phyloP scores from a whole-genome alignment of 2,888 invertebrate species.

The Cheilosia impressa region DNA sequence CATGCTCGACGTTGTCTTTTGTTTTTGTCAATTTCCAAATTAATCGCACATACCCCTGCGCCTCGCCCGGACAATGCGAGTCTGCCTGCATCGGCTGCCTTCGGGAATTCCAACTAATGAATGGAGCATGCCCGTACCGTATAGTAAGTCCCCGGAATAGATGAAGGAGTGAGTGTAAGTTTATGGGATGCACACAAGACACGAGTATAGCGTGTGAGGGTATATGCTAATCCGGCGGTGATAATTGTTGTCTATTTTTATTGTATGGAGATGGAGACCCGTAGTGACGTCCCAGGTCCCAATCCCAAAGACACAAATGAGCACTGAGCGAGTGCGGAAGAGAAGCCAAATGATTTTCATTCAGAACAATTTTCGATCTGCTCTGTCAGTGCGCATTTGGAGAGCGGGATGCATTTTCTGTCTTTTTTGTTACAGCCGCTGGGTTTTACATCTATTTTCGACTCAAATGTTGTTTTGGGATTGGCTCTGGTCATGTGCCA shows the following conservation, averaged over 20 bases:
- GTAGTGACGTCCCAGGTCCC: constrained; percentile 12
- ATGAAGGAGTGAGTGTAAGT: constrained; percentile 65
- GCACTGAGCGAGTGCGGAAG: constrained; percentile 27
- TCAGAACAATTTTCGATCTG: constrained; percentile 53
- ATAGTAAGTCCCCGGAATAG: constrained; percentile 71
- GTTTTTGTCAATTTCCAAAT: constrained; percentile 75
- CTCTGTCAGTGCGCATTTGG: background rate
- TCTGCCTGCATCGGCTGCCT: constrained; percentile 21
- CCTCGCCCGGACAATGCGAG: background rate
- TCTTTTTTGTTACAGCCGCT: constrained; percentile 15
- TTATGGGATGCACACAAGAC: constrained; percentile 43
- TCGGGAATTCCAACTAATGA: constrained; percentile 70
- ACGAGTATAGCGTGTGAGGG: background rate
- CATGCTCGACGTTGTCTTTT: constrained; percentile 69
- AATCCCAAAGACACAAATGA: constrained; percentile 41
- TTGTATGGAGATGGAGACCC: constrained; percentile 7
- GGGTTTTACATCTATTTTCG: constrained; percentile 63
- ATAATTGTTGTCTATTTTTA: constrained; percentile 71
- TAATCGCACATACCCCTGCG: constrained; percentile 48
- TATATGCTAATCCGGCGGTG: constrained; percentile 43
- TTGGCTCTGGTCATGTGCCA: constrained; percentile 75
- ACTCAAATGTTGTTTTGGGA: constrained; percentile 53
- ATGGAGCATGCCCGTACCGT: constrained; percentile 54
- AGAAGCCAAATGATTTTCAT: constrained; percentile 62
- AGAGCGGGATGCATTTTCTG: background rate